Evolutionary conservation across 2,797 vertebrate genomes (phyloP), one percentile per base, ranked within the genome.

Genomic region (Labroides dimidiatus): DNA sequence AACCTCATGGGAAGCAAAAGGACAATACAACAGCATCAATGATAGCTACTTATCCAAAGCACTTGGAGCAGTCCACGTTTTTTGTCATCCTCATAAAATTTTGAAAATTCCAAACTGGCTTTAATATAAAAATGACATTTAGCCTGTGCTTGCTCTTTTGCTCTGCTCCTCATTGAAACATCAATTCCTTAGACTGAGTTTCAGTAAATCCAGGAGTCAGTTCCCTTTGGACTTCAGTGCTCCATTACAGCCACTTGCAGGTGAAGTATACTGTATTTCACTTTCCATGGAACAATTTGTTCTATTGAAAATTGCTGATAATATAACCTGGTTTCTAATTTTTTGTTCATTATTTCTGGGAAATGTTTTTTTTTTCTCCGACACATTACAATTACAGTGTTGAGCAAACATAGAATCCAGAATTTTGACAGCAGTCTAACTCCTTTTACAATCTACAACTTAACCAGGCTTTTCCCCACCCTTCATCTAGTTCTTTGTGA

Each of bases 161-260:
- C 30, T 87, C 81, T 90, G 77, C 82, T 74, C 82, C 84, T 82
- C 80, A 84, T 69, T 44, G 64, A 78, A 85, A 71, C 77, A 20
- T 69, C 79, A 76, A 82, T 73, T 77, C 49, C 79, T 86, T 87
- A 86, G 65, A 81, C 77, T 86, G 85, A 86, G 84, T 89, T 91
- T 89, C 66, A 90, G 82, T 92, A 93, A 92, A 95, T 93, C 93
- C 94, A 94, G 92, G 93, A 93, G 93, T 95, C 93, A 95, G 93
- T 94, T 94, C 85, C 92, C 91, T 94, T 74, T 92, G 87, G 92
- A 93, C 90, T 85, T 94, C 94, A 93, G 81, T 89, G 90, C 91
- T 89, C 92, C 90, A 91, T 92, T 90, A 83, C 89, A 93, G 91
- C 93, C 93, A 84, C 84, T 91, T 91, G 86, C 74, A 86, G 56